phyloP scores from a whole-genome alignment of 2,888 invertebrate genomes.

The Aphidoletes aphidimyza region DNA sequence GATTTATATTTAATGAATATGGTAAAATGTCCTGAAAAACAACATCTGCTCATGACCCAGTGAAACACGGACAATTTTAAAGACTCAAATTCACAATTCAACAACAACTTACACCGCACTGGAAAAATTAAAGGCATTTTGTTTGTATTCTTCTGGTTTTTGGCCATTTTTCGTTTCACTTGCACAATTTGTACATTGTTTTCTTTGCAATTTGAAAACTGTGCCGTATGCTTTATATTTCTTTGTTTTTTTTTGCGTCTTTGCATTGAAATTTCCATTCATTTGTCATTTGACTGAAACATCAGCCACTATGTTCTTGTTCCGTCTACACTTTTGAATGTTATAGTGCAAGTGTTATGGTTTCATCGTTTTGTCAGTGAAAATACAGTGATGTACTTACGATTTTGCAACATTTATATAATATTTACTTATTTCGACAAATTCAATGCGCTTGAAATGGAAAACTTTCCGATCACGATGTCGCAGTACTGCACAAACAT shows the following conservation, averaged over 20 bases:
- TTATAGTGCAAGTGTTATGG: neutral
- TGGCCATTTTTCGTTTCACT: too few relatives aligned
- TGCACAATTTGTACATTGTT: neutral
- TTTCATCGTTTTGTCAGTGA: neutral
- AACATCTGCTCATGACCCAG: neutral
- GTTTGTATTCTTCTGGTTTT: neutral
- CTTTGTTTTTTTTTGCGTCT: neutral
- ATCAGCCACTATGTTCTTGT: neutral
- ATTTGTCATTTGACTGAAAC: neutral
- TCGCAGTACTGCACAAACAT: neutral
- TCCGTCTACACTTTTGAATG: neutral
- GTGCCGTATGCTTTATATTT: neutral
- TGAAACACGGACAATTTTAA: neutral
- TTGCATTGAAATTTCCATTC: neutral
- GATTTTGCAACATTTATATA: neutral
- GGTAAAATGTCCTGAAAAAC: neutral
- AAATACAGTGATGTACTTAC: neutral
- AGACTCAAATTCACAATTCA: neutral
- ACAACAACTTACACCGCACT: too few relatives aligned
- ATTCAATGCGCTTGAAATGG: neutral
- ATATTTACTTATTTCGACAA: neutral
- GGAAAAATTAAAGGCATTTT: too few relatives aligned
- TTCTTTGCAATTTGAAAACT: neutral
- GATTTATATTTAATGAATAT: too few relatives aligned
- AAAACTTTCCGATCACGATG: slow-evolving; percentile 12